These are phyloP conservation scores for Hydrozoanthus gracilis DNA, from an alignment of 92 coral and sea anemone genomes.

Conservation along the genomic window DNA sequence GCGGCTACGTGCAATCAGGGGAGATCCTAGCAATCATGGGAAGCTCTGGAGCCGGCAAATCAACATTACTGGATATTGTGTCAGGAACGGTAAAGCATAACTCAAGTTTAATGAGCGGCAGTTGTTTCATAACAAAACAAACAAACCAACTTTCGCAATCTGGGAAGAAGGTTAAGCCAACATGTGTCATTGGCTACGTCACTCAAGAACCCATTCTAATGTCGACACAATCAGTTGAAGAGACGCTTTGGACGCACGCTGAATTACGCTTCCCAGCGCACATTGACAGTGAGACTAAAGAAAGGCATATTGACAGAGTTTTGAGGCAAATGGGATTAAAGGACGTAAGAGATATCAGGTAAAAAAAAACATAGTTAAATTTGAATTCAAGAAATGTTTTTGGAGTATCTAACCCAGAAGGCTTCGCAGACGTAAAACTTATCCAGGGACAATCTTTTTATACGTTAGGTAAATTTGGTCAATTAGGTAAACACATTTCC, in stretches of 20 bases:
- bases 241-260: slow-evolving; percentile 37
- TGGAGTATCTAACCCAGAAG: too few species aligned
- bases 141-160: background rate
- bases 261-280: slow-evolving; percentile 11
- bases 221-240: slow-evolving; percentile 41
- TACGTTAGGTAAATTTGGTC: too few species aligned
- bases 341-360: slow-evolving; percentile 30
- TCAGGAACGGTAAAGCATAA: slow-evolving; percentile 34
- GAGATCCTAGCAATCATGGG: slow-evolving; percentile 45
- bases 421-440: too few species aligned
- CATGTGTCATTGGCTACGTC: slow-evolving; percentile 41
- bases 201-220: slow-evolving; percentile 44
- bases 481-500: too few species aligned
- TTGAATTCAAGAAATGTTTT: too few species aligned
- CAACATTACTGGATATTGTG: slow-evolving; percentile 27
- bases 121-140: slow-evolving; percentile 17
- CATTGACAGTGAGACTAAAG: background rate
- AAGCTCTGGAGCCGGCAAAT: slow-evolving; percentile 42
- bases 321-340: slow-evolving; percentile 34
- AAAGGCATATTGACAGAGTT: slow-evolving; percentile 24
- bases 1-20: slow-evolving; percentile 37
- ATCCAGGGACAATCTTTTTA: too few species aligned
- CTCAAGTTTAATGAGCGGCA: slow-evolving; percentile 26
- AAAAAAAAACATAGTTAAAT: background rate
- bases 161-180: slow-evolving; percentile 14